A percentile compares a stretch with the other conserved stretches of the same genome.
Evolutionary conservation across 2,888 invertebrate genomes (phyloP).

Genomic region (Nymphalis polychloros): DNA sequence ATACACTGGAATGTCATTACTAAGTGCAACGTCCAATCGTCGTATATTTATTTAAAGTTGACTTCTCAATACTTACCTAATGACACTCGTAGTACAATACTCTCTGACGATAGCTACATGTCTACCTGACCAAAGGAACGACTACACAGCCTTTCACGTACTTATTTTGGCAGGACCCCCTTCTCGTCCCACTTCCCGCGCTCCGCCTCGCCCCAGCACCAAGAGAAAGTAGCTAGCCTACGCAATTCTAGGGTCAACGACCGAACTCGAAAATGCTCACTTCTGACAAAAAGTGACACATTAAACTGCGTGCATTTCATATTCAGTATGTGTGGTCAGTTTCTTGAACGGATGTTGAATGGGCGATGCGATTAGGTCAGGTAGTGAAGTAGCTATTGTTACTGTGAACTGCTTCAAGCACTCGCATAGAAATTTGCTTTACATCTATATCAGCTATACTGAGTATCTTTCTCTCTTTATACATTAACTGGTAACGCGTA

Average conservation of each 20-base stretch:
- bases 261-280: constrained; percentile 79
- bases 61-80: constrained; percentile 11
- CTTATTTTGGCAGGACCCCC: constrained; percentile 80
- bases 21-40: not conserved
- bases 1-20: constrained; percentile 1
- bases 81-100: constrained; percentile 20
- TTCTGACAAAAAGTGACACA: constrained; percentile 80
- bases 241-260: constrained; percentile 80
- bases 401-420: constrained; percentile 25
- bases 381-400: constrained; percentile 42
- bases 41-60: not conserved
- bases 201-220: constrained; percentile 62
- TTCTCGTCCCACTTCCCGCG: constrained; percentile 59
- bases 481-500: not conserved
- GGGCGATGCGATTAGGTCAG: constrained; percentile 66
- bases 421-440: constrained; percentile 8
- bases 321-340: constrained; percentile 77
- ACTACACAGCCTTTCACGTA: constrained; percentile 77
- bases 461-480: not conserved
- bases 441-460: not conserved
- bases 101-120: constrained; percentile 18
- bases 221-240: constrained; percentile 81
- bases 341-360: constrained; percentile 71
- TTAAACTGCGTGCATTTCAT: constrained; percentile 74
- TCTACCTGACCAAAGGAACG: constrained; percentile 51